phyloP scores from a whole-genome alignment of 2,113 vertebrate species.

The Ariopsis seemanni region DNA sequence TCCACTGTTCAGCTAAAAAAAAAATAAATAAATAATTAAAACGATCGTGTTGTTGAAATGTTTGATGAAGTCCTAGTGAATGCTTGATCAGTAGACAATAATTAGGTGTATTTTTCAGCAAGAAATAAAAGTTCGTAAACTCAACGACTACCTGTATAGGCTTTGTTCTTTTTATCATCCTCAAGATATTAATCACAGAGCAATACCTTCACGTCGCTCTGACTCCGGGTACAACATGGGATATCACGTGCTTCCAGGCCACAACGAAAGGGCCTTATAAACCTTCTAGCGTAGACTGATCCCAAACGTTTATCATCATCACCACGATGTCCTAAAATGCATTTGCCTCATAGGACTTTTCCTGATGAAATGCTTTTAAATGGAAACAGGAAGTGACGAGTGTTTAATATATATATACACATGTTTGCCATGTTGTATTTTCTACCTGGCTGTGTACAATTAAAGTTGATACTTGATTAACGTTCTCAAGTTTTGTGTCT shows the following conservation, averaged over 20 bases:
- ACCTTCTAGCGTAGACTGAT: neutral
- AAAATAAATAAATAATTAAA: no score
- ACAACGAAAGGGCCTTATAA: constrained; percentile 38
- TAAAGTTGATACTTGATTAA: constrained; percentile 66
- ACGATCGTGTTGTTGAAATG: no score
- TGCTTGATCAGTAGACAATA: no score
- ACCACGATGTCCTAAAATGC: constrained; percentile 7
- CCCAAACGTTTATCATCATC: constrained; percentile 11
- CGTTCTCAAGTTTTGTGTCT: neutral
- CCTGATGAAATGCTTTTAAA: neutral
- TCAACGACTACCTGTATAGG: no score
- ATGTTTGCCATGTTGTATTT: constrained; percentile 57
- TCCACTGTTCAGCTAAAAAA: no score
- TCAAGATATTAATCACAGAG: neutral
- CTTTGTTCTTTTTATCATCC: neutral
- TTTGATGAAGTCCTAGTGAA: no score
- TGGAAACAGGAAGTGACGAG: constrained; percentile 42
- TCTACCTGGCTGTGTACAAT: constrained; percentile 68
- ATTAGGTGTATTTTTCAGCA: no score
- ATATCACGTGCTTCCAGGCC: constrained; percentile 69
- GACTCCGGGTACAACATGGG: neutral
- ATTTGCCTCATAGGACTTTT: no score
- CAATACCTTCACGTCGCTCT: neutral
- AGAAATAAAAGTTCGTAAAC: no score
- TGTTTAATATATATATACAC: no score